Base-by-base conservation (phyloP, 2,888 invertebrate genomes). In the Siphlonurus alternatus region DNA sequence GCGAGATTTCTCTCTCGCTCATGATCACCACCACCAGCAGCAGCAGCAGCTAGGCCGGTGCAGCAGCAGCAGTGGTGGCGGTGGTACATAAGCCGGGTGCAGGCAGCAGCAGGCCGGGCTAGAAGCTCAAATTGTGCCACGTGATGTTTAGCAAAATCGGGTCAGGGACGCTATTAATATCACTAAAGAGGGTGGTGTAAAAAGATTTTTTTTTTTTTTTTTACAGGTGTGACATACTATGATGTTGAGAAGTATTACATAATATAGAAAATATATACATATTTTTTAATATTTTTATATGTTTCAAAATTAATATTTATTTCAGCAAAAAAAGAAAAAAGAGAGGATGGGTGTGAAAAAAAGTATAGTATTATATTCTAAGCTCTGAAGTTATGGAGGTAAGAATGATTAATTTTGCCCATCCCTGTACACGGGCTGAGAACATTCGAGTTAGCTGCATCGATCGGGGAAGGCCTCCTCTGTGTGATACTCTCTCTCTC, bases 391-490 rank as follows among this genome's bases (percentile, higher is more conserved):
- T 56, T 20, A 56, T 38, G 38, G 38, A 38, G 38, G 38, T 38
- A 56, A 56, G 56, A 56, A 22, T 22, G 19, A 56, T 56, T 56
- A 56, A 56, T 56, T 56, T 56, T 56, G 56, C 56, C 56, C 22
- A 56, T 56, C 56, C 56, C 56, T 56, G 56, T 56, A 56, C 56
- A 56, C 7, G 56, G n/a, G 56, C 56, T 56, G 56, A 56, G 56
- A 56, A 56, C 56, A 56, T 56, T 56, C 56, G 56, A 56, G 56
- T 56, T 56, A 56, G 56, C 56, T 56, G 56, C 56, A 56, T 56
- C 56, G 56, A 56, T 56, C 56, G 56, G 5, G 7, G 7, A n/a
- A 51, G 53, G 53, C 10, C 53, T 51, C 10, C n/a, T 10, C n/a
- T 10, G n/a, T 15, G 53, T n/a, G 53, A n/a, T n/a, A n/a, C n/a